A percentile compares a stretch with the other conserved stretches of the same genome.
phyloP scores from a whole-genome alignment of 2,888 invertebrate species.

The Rhamnusium bicolor region DNA sequence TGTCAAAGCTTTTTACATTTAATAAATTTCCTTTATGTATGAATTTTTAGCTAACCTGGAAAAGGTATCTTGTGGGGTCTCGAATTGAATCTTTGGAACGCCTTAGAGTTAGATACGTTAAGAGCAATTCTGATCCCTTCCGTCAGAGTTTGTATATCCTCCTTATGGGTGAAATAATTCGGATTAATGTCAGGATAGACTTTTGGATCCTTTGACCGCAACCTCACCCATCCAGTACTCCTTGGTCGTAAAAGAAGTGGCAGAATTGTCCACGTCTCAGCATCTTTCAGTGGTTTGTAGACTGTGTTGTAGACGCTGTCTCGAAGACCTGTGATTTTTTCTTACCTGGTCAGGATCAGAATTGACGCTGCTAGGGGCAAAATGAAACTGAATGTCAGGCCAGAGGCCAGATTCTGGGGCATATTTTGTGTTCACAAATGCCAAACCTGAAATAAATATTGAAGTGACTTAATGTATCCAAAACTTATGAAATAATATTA shows the following conservation, averaged over 20 bases:
- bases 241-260: conserved; percentile 88
- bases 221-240: conserved; percentile 89
- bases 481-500: too few species aligned
- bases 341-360: conserved; percentile 87
- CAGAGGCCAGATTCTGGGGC: conserved; percentile 84
- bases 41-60: conserved; percentile 73
- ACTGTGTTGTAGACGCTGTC: conserved; percentile 89
- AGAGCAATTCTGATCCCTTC: conserved; percentile 91
- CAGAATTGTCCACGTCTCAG: conserved; percentile 89
- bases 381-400: conserved; percentile 92
- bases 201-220: conserved; percentile 86
- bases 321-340: conserved; percentile 81
- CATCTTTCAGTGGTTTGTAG: conserved; percentile 84
- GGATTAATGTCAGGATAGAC: conserved; percentile 91
- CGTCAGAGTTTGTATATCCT: conserved; percentile 84
- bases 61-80: conserved; percentile 84
- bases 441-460: conserved; percentile 74
- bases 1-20: too few species aligned
- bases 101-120: conserved; percentile 83
- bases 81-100: conserved; percentile 87
- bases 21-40: background rate
- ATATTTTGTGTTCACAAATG: conserved; percentile 90
- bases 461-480: too few species aligned
- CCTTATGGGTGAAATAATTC: conserved; percentile 90
- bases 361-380: conserved; percentile 87